Evolutionary conservation across 2,888 invertebrate genomes (phyloP), one percentile per base, ranked within the genome.

Genomic region (Halictus ligatus): DNA sequence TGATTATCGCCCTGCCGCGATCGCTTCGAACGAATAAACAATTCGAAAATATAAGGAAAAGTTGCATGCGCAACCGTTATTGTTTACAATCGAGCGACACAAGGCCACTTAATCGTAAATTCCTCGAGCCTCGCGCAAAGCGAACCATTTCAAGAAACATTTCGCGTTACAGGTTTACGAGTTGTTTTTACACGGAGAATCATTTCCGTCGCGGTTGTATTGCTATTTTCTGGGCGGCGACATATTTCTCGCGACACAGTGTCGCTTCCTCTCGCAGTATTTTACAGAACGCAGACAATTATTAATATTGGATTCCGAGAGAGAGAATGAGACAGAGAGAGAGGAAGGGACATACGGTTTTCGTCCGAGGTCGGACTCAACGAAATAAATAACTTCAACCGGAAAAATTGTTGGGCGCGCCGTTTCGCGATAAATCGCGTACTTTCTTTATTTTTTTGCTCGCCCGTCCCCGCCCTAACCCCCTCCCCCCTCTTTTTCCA

Each of bases 321-420:
- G 60, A 10, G 60, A 25, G 60, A 25, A 8, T 29, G 25, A 15
- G 15, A 8, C 2, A 64, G 64, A 29, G 64, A 29, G 15, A 64
- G 29, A 18, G 29, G 21, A 8, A 21, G 54, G 21, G 54, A 54
- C 21, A 18, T 3, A 35, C 35, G 35, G 18, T 50, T 21, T 29
- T 50, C 50, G 50, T 74, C n/a, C 73, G 73, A 35, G 35, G 29
- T 25, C 21, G 21, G 21, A 74, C 73, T 4, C 73, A 21, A 35
- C 12, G 76, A 48, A 64, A 64, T 64, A 76, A 46, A 76, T 48
- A 21, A 60, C 50, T 77, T 40, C 35, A 21, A 12, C 4, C 29
- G 60, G 67, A 81, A 69, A 46, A 80, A 75, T 81, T 35, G 40
- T 29, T 54, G 58, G 64, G 43, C 18, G 54, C 15, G 6, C 71